Conservation (phyloP, 2,888 invertebrate genomes). For the Acleris holmiana region DNA sequence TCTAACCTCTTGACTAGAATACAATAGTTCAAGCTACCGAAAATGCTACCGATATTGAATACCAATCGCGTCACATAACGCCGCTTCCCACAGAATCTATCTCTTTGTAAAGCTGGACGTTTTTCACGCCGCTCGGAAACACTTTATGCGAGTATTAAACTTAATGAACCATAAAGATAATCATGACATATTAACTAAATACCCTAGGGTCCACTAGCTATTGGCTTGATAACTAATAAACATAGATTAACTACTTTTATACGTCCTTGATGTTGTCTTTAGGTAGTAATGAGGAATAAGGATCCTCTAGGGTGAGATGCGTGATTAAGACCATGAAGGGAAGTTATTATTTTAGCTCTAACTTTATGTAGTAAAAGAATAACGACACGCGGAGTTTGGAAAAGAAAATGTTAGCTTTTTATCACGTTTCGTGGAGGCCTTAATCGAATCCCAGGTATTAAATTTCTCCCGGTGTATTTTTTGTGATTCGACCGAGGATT, state of each 20-base stretch:
- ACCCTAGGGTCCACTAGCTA: conserved; percentile 16
- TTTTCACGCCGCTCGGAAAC: conserved; percentile 34
- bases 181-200: conserved; percentile 36
- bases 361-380: conserved; percentile 19
- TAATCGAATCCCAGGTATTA: conserved; percentile 33
- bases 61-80: neutral
- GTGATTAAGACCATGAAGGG: conserved; percentile 13
- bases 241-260: conserved; percentile 18
- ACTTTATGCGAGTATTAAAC: conserved; percentile 37
- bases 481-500: conserved; percentile 18
- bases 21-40: too few relatives aligned
- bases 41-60: neutral
- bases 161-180: conserved; percentile 37
- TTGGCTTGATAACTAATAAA: conserved; percentile 22
- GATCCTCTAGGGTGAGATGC: conserved; percentile 8
- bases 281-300: conserved; percentile 17
- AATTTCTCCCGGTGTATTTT: conserved; percentile 24
- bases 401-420: conserved; percentile 22
- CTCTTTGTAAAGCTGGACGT: conserved; percentile 22
- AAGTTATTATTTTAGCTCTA: conserved; percentile 6
- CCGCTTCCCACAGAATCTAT: conserved; percentile 11
- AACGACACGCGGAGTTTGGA: conserved; percentile 16
- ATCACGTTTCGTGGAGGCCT: conserved; percentile 20
- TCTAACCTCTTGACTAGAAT: too few relatives aligned
- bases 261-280: conserved; percentile 8